A percentile compares a stretch with the other conserved stretches of the same genome.
Conservation (phyloP, 2,797 vertebrate species). For the Mormyrops attenuatus region DNA sequence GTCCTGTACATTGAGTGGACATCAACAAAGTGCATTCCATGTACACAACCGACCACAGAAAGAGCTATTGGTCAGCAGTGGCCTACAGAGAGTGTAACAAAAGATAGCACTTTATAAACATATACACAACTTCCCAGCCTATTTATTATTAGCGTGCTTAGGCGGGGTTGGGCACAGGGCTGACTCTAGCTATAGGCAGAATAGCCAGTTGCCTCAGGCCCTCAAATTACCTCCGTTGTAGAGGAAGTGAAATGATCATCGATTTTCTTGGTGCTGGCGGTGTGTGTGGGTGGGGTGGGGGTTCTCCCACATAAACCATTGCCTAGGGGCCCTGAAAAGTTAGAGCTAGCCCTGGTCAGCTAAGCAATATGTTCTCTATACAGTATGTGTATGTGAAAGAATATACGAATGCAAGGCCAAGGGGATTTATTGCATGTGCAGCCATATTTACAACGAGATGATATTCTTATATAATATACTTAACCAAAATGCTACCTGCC, state of each 20-base stretch:
- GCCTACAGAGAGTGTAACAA: neutral
- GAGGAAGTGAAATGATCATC: neutral
- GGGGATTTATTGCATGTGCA: neutral
- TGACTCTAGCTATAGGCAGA: neutral
- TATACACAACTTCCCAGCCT: neutral
- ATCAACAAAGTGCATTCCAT: neutral
- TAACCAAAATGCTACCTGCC: neutral
- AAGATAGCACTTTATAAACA: neutral
- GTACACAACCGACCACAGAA: neutral
- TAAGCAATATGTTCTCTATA: neutral
- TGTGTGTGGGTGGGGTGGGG: neutral
- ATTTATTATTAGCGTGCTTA: neutral
- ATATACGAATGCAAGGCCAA: neutral
- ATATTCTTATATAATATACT: neutral
- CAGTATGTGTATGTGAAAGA: neutral
- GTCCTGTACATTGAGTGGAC: neutral
- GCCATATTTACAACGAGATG: neutral
- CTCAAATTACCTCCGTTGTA: neutral
- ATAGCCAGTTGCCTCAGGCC: neutral
- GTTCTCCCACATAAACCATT: neutral
- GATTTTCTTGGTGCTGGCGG: neutral
- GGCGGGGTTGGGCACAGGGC: neutral
- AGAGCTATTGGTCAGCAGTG: neutral
- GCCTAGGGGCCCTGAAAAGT: neutral
- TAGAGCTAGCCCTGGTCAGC: neutral